These are phyloP conservation scores for Stenoptilia bipunctidactyla DNA, from an alignment of 2,888 invertebrate species.

Conservation along the genomic window DNA sequence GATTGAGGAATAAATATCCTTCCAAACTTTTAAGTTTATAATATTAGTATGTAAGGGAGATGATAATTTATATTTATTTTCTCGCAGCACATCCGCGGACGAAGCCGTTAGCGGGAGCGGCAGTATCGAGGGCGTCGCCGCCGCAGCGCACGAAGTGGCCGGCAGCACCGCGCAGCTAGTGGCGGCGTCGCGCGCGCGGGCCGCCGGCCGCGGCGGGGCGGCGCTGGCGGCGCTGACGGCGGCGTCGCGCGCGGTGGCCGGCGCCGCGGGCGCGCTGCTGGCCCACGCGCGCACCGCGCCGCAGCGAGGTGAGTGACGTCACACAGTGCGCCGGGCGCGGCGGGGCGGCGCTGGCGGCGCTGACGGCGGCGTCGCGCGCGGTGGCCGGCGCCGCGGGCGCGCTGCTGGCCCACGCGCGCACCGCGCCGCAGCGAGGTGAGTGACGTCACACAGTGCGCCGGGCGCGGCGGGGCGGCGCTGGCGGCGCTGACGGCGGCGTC, in stretches of 20 bases:
- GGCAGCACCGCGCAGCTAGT: conserved; percentile 97
- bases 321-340: too few species aligned
- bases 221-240: conserved; percentile 84
- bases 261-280: conserved; percentile 92
- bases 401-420: too few species aligned
- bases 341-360: too few species aligned
- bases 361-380: too few species aligned
- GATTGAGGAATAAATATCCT: too few species aligned
- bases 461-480: too few species aligned
- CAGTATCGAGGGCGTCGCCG: conserved; percentile 93
- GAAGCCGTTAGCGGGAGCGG: conserved; percentile 88
- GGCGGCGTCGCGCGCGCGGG: conserved; percentile 96
- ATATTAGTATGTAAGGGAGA: too few species aligned
- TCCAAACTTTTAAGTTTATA: too few species aligned
- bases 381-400: too few species aligned
- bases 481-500: too few species aligned
- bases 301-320: conserved; percentile 80
- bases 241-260: conserved; percentile 91
- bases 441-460: too few species aligned
- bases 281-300: conserved; percentile 94
- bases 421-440: too few species aligned
- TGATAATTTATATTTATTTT: background rate
- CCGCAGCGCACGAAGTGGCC: conserved; percentile 96
- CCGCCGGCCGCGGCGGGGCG: conserved; percentile 80
- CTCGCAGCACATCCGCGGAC: conserved; percentile 88